These are phyloP conservation scores for Drosophila melanosoma DNA, from an alignment of 2,888 invertebrate species.

Conservation along the genomic window DNA sequence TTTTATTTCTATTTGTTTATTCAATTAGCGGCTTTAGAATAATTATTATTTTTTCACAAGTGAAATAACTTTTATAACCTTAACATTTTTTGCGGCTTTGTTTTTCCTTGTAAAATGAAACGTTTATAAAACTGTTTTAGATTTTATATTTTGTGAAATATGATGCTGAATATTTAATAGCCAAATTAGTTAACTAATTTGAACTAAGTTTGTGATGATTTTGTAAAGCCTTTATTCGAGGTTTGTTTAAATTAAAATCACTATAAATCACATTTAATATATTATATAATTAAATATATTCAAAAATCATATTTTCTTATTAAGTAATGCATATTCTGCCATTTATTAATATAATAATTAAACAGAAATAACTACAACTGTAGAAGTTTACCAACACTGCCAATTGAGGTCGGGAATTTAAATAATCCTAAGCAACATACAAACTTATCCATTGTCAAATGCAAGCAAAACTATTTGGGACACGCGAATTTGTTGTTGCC, in stretches of 20 bases:
- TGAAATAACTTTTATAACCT: slow-evolving; percentile 2
- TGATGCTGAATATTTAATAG: neutral
- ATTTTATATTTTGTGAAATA: neutral
- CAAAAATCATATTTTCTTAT: neutral
- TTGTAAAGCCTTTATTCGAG: neutral
- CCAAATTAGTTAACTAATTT: slow-evolving; percentile 18
- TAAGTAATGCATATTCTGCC: neutral
- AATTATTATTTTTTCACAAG: neutral
- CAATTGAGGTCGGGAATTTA: slow-evolving; percentile 47
- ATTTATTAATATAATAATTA: slow-evolving; percentile 3
- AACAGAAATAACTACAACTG: slow-evolving; percentile 2
- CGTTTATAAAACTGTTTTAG: neutral
- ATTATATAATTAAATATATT: neutral
- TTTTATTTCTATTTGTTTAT: neutral
- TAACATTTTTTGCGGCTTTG: neutral
- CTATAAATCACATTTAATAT: neutral
- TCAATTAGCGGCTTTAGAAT: slow-evolving; percentile 20
- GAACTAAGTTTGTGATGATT: slow-evolving; percentile 1
- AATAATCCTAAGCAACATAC: slow-evolving; percentile 26
- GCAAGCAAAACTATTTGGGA: slow-evolving; percentile 45
- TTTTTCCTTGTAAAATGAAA: slow-evolving; percentile 7
- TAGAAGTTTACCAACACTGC: slow-evolving; percentile 16
- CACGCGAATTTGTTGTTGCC: slow-evolving; percentile 19
- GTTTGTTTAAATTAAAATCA: neutral
- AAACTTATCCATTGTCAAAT: slow-evolving; percentile 35